Conservation (phyloP, 37 sponge, comb jelly and placozoan genomes). For the Petrosia ficiformis region DNA sequence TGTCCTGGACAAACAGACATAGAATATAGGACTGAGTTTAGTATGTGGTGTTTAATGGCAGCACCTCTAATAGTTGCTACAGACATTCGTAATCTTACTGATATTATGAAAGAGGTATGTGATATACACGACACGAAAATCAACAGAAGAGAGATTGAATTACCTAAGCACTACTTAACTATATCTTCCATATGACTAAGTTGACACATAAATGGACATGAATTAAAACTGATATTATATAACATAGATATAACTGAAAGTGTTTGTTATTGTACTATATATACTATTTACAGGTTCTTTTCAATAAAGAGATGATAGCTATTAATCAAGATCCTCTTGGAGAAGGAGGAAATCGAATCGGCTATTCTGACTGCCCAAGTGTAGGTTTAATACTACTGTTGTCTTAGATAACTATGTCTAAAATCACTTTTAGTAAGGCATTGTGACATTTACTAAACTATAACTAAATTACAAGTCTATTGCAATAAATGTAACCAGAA, state of each 20-base stretch:
- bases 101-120: constrained; percentile 63
- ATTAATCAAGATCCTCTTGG: constrained; percentile 75
- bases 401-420: too few relatives aligned
- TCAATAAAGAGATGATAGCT: constrained; percentile 77
- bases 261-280: too few relatives aligned
- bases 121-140: too few relatives aligned
- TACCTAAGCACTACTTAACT: not conserved
- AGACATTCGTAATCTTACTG: constrained; percentile 76
- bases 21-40: constrained; percentile 82
- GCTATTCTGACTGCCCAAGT: not conserved
- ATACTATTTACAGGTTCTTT: constrained; percentile 55
- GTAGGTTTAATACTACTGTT: too few relatives aligned
- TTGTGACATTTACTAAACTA: too few relatives aligned
- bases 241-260: too few relatives aligned
- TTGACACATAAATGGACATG: not conserved
- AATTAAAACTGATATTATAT: constrained; percentile 6
- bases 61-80: constrained; percentile 73
- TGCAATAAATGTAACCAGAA: too few relatives aligned
- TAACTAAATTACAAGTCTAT: too few relatives aligned
- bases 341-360: constrained; percentile 3
- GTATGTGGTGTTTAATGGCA: constrained; percentile 69
- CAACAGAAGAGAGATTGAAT: not conserved
- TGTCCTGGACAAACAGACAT: constrained; percentile 84
- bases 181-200: not conserved
- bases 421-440: too few relatives aligned